Percentiles rank a stretch among this genome's conserved stretches.
phyloP scores from a whole-genome alignment of 2,888 invertebrate species.

The Drosophila tanythrix region DNA sequence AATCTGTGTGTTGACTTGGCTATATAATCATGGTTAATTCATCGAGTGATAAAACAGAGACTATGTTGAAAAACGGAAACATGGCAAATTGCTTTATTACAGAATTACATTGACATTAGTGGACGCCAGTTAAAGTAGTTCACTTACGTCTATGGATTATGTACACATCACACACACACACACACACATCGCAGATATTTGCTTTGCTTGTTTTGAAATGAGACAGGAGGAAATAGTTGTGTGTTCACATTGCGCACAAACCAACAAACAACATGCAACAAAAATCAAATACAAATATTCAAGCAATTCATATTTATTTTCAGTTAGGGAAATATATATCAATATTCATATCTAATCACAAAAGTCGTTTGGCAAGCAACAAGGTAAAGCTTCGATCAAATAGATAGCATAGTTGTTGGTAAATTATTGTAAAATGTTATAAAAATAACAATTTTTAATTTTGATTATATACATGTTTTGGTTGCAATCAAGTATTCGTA shows the following conservation, averaged over 20 bases:
- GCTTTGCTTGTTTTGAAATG: conserved; percentile 40
- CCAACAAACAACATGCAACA: conserved; percentile 19
- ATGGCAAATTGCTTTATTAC: conserved; percentile 44
- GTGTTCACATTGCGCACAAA: conserved; percentile 11
- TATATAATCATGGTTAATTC: conserved; percentile 43
- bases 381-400: neutral
- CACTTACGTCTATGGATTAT: conserved; percentile 29
- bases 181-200: conserved; percentile 6
- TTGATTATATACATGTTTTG: neutral
- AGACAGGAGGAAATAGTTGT: conserved; percentile 68
- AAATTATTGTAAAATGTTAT: too few species aligned
- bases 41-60: conserved; percentile 20
- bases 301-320: neutral
- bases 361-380: neutral
- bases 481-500: neutral
- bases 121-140: conserved; percentile 36
- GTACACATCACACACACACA: conserved; percentile 20
- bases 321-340: neutral
- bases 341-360: neutral
- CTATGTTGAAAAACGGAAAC: conserved; percentile 26
- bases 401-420: neutral
- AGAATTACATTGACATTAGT: conserved; percentile 54
- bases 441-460: neutral
- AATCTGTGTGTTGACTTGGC: neutral
- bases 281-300: neutral